Base-by-base conservation (phyloP, 2,797 vertebrate species). In the Hoplostethus atlanticus region DNA sequence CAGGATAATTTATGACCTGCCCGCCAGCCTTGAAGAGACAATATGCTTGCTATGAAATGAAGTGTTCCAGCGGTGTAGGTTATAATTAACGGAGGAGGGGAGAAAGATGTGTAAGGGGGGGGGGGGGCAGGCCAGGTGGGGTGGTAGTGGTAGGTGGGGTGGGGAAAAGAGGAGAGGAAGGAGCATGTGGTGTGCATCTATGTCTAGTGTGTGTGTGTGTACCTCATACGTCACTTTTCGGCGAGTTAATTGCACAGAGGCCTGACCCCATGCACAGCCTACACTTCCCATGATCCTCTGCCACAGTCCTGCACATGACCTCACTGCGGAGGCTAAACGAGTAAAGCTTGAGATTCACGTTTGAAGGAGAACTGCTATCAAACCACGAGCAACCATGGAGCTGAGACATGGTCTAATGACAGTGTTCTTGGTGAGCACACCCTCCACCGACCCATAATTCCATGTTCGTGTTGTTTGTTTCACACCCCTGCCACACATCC, bases 11-110 rank as follows among this genome's bases (percentile, higher is more conserved):
- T 98, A 98, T 97, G 97, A 98, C 96, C 95, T 94, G 95, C 96
- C 96, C 94, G 79, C 89, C 94, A 96, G 96, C 96, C 96, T 97
- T 96, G 96, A 97, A 98, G 95, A 98, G 96, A 98, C 98, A 99
- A 98, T 99, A 99, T 98, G 98, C 96, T 98, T 95, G 95, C 96
- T 95, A 96, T 96, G 96, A 97, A 98, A 98, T 97, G 95, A 97
- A 97, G 96, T 96, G 95, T 95, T 97, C 96, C 97, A 95, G 95
- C 94, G 93, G 96, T 95, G 96, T 97, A 96, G 96, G 96, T 96
- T 98, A 96, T 98, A 98, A 98, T 99, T 98, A 99, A 99, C 96
- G 96, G 94, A 94, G 94, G 94, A 95, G 93, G 91, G 92, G 94
- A 93, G 94, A 95, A 83, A 79, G 95, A 96, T 87, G 83, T 84